Evolutionary conservation across 2,888 invertebrate genomes (phyloP).

Genomic region (Lissonota sp.): DNA sequence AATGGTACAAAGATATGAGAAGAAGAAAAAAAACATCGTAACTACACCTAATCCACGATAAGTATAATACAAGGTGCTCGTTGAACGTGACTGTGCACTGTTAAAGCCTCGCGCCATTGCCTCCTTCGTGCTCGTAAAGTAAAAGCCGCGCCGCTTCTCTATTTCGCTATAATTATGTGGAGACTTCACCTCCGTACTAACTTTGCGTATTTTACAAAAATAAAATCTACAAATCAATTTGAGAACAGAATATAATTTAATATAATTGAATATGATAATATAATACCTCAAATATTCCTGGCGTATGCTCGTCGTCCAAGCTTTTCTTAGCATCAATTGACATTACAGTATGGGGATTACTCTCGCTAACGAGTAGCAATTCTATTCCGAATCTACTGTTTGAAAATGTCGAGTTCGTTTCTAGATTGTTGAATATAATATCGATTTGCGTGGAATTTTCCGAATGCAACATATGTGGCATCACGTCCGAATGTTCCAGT

Average conservation of each 20-base stretch:
- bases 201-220: conserved; percentile 6
- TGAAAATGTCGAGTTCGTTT: conserved; percentile 84
- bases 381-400: conserved; percentile 87
- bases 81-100: neutral
- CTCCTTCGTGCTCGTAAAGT: conserved; percentile 22
- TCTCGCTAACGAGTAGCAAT: conserved; percentile 85
- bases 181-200: conserved; percentile 26
- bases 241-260: neutral
- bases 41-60: conserved; percentile 26
- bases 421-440: conserved; percentile 86
- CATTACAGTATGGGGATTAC: conserved; percentile 83
- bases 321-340: conserved; percentile 85
- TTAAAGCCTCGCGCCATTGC: neutral
- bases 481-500: conserved; percentile 83
- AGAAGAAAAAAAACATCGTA: conserved; percentile 28
- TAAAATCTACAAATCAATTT: neutral
- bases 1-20: neutral
- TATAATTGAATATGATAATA: conserved; percentile 8
- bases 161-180: conserved; percentile 28
- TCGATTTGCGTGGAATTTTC: conserved; percentile 88
- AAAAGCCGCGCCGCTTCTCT: conserved; percentile 11
- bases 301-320: conserved; percentile 90
- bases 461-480: conserved; percentile 88
- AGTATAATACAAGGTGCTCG: conserved; percentile 1
- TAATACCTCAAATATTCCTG: conserved; percentile 89